These are phyloP conservation scores for Cossypha niveicapilla DNA, from an alignment of 2,797 vertebrate species.

Conservation along the genomic window DNA sequence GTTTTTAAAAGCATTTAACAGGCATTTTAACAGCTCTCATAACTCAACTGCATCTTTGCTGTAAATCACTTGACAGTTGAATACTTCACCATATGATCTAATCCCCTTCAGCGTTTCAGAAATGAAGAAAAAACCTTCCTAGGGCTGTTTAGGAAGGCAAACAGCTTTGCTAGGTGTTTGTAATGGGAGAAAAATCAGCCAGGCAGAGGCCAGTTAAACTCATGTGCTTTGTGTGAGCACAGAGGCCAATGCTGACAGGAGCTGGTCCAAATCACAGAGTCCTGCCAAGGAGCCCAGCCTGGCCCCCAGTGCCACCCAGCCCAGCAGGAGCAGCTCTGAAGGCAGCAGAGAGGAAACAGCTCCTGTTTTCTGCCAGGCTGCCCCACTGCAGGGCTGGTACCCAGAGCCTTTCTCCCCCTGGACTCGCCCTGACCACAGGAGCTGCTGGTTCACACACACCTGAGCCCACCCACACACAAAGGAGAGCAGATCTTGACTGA, in stretches of 20 bases:
- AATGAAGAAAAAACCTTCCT: conserved; percentile 29
- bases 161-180: conserved; percentile 26
- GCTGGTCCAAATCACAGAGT: neutral
- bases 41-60: conserved; percentile 69
- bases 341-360: neutral
- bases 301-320: neutral
- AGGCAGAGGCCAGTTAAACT: neutral
- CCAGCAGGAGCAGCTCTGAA: neutral
- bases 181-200: neutral
- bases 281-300: neutral
- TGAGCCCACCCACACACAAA: neutral
- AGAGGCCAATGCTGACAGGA: neutral
- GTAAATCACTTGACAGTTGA: conserved; percentile 67
- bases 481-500: rapidly evolving
- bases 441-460: neutral
- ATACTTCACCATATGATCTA: conserved; percentile 65
- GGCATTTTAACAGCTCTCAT: conserved; percentile 70
- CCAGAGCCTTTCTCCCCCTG: rapidly evolving
- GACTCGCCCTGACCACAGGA: neutral
- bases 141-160: neutral
- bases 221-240: neutral
- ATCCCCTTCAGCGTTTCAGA: conserved; percentile 62
- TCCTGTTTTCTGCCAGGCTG: neutral
- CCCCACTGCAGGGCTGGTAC: neutral
- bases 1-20: conserved; percentile 73